Conservation (phyloP, 2,113 vertebrate species). For the Toxostoma redivivum region DNA sequence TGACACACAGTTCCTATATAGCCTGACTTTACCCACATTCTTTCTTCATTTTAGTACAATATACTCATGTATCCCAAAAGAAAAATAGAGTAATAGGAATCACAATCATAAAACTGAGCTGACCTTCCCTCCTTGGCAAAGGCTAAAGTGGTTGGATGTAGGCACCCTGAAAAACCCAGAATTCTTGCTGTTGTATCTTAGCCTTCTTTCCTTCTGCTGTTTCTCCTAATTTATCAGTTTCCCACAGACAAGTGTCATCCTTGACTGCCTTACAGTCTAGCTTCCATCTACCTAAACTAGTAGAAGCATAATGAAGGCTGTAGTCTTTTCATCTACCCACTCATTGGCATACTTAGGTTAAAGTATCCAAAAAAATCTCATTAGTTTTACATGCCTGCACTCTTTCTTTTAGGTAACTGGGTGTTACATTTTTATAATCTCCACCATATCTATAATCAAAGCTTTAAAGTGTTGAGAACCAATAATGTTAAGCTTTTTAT, state of each 20-base stretch:
- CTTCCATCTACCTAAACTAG: not conserved
- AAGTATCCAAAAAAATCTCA: not conserved
- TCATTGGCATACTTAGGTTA: not conserved
- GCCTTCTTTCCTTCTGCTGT: not conserved
- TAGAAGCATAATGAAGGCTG: not conserved
- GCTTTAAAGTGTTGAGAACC: not conserved
- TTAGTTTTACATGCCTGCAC: not conserved
- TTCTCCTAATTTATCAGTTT: not conserved
- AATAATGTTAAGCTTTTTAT: not conserved
- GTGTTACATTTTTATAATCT: not conserved
- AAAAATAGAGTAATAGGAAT: not conserved
- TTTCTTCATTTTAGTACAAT: not conserved
- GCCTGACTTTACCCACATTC: not conserved
- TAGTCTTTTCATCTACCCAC: conserved; percentile 8
- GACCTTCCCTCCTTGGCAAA: not conserved
- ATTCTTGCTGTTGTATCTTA: not conserved
- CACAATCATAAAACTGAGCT: not conserved
- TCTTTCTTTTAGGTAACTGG: not conserved
- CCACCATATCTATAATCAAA: not conserved
- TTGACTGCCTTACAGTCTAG: not conserved
- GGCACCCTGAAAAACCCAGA: not conserved
- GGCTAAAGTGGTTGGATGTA: not conserved
- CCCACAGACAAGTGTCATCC: not conserved
- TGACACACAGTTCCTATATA: not conserved
- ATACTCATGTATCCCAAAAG: not conserved